Conservation (phyloP, 2,113 vertebrate species). For the Nannospalax galili region DNA sequence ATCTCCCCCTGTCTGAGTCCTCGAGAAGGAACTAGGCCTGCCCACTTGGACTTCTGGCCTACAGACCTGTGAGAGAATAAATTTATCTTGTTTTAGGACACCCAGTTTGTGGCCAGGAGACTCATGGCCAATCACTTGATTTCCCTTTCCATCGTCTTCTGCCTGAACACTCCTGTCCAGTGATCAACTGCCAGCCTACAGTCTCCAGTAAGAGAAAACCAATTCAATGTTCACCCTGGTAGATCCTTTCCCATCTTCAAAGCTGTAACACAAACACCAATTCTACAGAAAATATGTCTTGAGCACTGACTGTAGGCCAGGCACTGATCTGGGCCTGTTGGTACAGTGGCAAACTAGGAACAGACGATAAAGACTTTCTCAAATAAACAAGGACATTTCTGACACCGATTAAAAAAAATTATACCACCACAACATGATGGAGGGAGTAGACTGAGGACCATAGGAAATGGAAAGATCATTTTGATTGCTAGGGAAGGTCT, state of each 20-base stretch:
- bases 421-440: not conserved
- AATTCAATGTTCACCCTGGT: not conserved
- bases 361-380: not conserved
- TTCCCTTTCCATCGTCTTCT: not conserved
- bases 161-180: not conserved
- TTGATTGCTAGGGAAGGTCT: not conserved
- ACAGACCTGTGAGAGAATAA: not conserved
- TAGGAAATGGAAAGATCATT: not conserved
- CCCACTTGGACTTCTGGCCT: not conserved
- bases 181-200: not conserved
- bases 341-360: not conserved
- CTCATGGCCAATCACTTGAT: too few species aligned
- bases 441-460: not conserved
- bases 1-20: not conserved
- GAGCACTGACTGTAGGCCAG: not conserved
- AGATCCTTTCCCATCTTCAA: not conserved
- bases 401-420: not conserved
- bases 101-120: not conserved
- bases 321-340: not conserved
- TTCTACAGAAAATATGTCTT: not conserved
- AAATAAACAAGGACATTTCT: slow-evolving; percentile 18
- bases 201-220: not conserved
- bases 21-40: not conserved
- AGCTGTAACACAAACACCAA: not conserved
- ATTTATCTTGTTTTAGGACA: not conserved